These are phyloP conservation scores for Poeciliopsis prolifica DNA, from an alignment of 2,113 vertebrate species.

Conservation along the genomic window DNA sequence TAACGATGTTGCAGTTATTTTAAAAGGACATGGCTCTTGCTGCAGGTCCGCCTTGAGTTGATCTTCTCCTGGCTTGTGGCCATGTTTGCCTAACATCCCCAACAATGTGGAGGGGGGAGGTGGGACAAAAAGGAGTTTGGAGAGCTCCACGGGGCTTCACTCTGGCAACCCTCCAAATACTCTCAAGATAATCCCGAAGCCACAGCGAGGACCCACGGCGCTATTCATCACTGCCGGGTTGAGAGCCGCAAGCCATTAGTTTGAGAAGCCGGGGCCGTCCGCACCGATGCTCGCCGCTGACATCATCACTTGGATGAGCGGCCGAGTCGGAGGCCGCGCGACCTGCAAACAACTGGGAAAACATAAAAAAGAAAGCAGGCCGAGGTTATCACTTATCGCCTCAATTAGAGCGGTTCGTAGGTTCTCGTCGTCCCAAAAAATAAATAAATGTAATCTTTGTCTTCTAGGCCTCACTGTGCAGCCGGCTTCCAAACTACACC, in stretches of 20 bases:
- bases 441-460: not conserved
- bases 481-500: not conserved
- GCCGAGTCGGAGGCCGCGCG: not conserved
- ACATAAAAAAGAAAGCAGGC: not conserved
- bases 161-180: slow-evolving; percentile 39
- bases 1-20: too few species aligned
- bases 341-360: slow-evolving; percentile 6
- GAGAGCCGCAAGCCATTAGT: slow-evolving; percentile 58
- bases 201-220: slow-evolving; percentile 21
- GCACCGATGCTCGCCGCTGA: slow-evolving; percentile 33
- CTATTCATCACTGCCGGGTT: slow-evolving; percentile 73
- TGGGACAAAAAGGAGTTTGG: not conserved
- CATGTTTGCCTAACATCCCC: slow-evolving; percentile 14
- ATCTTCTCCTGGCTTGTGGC: slow-evolving; percentile 19
- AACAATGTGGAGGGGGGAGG: not conserved
- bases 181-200: slow-evolving; percentile 53
- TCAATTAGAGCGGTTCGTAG: not conserved
- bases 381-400: slow-evolving; percentile 6
- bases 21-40: not conserved
- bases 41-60: not conserved
- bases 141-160: slow-evolving; percentile 18
- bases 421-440: not conserved
- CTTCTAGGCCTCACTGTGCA: not conserved
- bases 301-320: slow-evolving; percentile 18
- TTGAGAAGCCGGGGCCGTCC: slow-evolving; percentile 38